Evolutionary conservation across 2,797 vertebrate species (phyloP).

Genomic region (Nannoperca obscura): DNA sequence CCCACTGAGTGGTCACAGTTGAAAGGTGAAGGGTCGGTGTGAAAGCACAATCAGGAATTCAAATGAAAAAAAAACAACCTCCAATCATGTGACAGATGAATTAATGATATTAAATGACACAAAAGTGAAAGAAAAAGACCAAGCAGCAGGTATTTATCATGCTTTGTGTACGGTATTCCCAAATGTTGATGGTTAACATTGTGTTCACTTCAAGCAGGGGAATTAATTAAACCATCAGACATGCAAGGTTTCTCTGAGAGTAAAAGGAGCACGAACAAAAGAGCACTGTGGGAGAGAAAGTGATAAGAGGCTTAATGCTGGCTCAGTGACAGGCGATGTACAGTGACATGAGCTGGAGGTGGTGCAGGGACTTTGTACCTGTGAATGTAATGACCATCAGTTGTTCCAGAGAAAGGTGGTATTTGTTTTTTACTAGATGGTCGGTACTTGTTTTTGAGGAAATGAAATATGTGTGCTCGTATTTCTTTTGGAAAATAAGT

Average conservation of each 20-base stretch:
- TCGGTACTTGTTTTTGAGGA: not conserved
- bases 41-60: slow-evolving; percentile 3
- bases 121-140: not conserved
- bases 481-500: not conserved
- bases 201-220: slow-evolving; percentile 10
- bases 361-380: slow-evolving; percentile 2
- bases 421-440: not conserved
- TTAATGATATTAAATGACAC: not conserved
- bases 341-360: slow-evolving; percentile 25
- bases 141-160: not conserved
- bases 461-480: not conserved
- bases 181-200: not conserved
- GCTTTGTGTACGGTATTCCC: not conserved
- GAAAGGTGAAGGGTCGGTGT: slow-evolving; percentile 1
- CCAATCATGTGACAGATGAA: slow-evolving; percentile 13
- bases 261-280: slow-evolving; percentile 48
- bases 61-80: not conserved
- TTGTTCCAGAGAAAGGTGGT: not conserved
- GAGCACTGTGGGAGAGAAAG: slow-evolving; percentile 60
- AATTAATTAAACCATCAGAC: slow-evolving; percentile 15
- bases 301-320: slow-evolving; percentile 69
- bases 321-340: slow-evolving; percentile 38
- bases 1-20: not conserved
- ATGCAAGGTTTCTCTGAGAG: slow-evolving; percentile 32
- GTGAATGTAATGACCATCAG: slow-evolving; percentile 15